Conservation (phyloP, 2,113 vertebrate species). For the Cynoglossus semilaevis region DNA sequence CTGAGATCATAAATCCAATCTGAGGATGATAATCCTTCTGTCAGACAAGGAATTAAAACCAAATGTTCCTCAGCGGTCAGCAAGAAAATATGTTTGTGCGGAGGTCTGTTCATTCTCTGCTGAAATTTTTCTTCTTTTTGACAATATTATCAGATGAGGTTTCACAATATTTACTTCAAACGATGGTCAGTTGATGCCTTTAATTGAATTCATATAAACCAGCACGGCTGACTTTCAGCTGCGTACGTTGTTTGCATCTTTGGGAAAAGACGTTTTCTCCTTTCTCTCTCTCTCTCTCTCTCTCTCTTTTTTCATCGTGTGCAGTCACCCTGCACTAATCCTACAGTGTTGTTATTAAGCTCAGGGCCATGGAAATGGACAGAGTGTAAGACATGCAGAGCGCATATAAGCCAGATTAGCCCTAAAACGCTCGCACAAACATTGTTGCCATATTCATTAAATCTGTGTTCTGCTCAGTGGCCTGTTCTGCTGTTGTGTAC, state of each 20-base stretch:
- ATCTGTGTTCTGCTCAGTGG: conserved; percentile 59
- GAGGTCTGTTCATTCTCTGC: conserved; percentile 15
- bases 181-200: neutral
- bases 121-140: neutral
- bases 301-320: conserved; percentile 60
- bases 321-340: conserved; percentile 76
- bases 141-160: neutral
- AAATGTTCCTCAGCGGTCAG: conserved; percentile 62
- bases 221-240: conserved; percentile 23
- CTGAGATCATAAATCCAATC: conserved; percentile 77
- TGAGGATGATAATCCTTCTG: conserved; percentile 74
- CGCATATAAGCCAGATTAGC: conserved; percentile 75
- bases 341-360: conserved; percentile 75
- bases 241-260: conserved; percentile 37
- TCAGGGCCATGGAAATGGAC: conserved; percentile 72
- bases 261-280: conserved; percentile 26
- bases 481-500: conserved; percentile 41
- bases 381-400: conserved; percentile 70
- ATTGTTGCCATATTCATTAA: conserved; percentile 66
- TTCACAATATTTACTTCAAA: conserved; percentile 14
- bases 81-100: conserved; percentile 41
- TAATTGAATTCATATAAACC: conserved; percentile 12
- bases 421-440: conserved; percentile 66
- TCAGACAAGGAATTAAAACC: conserved; percentile 76
- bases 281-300: conserved; percentile 5